These are phyloP conservation scores for Shinisaurus crocodilurus DNA, from an alignment of 2,113 vertebrate genomes.

Conservation along the genomic window DNA sequence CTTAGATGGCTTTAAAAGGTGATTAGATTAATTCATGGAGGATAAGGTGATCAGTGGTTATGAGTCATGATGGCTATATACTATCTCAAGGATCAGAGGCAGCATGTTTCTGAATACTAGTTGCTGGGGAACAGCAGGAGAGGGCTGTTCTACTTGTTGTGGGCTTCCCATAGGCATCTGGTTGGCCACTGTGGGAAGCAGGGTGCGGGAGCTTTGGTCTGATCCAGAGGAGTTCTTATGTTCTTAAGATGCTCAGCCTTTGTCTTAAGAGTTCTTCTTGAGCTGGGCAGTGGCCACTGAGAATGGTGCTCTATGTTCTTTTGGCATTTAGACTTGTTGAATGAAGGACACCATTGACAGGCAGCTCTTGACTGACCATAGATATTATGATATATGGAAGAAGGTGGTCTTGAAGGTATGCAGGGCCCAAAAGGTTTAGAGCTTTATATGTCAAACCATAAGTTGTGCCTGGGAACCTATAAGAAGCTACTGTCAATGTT, in stretches of 20 bases:
- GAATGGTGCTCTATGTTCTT: background rate
- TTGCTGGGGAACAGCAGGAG: background rate
- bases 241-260: background rate
- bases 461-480: background rate
- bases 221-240: no score
- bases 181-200: background rate
- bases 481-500: background rate
- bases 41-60: no score
- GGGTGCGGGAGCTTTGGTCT: no score
- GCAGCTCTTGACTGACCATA: background rate
- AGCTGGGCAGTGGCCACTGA: background rate
- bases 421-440: background rate
- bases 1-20: no score
- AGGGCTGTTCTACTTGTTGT: background rate
- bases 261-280: background rate
- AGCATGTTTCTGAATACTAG: background rate
- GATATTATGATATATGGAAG: background rate
- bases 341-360: background rate
- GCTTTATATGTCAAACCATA: background rate
- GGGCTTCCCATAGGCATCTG: background rate
- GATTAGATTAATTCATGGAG: background rate
- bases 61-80: no score
- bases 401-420: background rate
- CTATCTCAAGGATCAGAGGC: background rate
- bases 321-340: background rate